phyloP scores from a whole-genome alignment of 2,113 vertebrate genomes.

The Promerops cafer region DNA sequence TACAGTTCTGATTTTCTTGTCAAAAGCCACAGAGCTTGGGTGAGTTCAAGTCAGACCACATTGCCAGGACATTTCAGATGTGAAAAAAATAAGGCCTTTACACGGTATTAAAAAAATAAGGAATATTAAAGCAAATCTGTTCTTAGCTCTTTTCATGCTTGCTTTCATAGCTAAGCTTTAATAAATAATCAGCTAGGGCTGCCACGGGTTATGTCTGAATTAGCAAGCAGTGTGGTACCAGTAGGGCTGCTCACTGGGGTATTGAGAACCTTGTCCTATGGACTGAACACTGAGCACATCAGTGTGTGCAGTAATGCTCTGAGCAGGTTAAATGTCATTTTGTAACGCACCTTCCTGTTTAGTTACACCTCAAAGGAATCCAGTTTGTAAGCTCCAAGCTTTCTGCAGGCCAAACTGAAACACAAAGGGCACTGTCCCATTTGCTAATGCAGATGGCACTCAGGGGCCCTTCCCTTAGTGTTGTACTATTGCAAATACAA shows the following conservation, averaged over 20 bases:
- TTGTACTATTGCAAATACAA: background rate
- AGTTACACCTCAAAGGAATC: background rate
- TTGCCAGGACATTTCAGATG: background rate
- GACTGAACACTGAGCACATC: background rate
- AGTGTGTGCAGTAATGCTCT: background rate
- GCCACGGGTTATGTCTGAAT: fast-evolving
- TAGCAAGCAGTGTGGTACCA: background rate
- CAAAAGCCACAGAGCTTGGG: background rate
- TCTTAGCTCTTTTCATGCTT: background rate
- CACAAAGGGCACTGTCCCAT: background rate
- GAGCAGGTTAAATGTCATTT: background rate
- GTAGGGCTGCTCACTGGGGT: background rate
- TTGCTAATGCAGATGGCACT: background rate
- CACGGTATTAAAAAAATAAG: background rate
- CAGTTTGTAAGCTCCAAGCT: background rate
- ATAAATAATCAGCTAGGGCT: background rate
- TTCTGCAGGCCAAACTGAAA: background rate
- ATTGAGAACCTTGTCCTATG: background rate
- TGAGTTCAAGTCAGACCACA: background rate
- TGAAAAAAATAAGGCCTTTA: background rate
- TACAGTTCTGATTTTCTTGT: background rate
- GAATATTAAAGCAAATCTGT: background rate
- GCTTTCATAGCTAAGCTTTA: background rate
- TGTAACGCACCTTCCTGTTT: background rate
- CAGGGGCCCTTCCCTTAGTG: background rate